phyloP scores from a whole-genome alignment of 2,113 vertebrate genomes.

The Colaptes auratus region DNA sequence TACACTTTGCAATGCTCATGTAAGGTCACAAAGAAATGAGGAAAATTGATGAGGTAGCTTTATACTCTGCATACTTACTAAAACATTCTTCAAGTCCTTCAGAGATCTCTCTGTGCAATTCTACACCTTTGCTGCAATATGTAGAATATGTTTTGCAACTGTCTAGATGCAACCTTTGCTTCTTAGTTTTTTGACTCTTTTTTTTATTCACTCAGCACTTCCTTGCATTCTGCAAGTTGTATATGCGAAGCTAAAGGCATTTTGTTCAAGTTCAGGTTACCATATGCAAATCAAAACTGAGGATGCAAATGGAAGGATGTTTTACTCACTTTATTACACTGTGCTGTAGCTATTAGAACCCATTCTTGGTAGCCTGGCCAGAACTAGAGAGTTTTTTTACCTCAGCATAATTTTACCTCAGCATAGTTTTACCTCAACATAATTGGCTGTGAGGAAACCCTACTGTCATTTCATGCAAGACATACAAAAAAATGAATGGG shows the following conservation, averaged over 20 bases:
- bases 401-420: not conserved
- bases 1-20: not conserved
- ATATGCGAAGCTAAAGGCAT: not conserved
- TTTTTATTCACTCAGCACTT: not conserved
- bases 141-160: not conserved
- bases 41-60: not conserved
- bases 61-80: not conserved
- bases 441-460: not conserved
- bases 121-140: not conserved
- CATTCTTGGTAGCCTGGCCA: not conserved
- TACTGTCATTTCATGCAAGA: not conserved
- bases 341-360: not conserved
- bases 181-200: not conserved
- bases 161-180: not conserved
- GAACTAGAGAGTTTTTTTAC: not conserved
- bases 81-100: constrained; percentile 6
- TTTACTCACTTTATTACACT: not conserved
- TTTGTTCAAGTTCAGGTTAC: not conserved
- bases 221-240: not conserved
- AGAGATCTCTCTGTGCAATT: not conserved
- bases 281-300: not conserved
- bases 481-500: not conserved
- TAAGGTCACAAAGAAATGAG: constrained; percentile 33
- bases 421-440: no score
- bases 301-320: not conserved